These are phyloP conservation scores for Pogonus chalceus DNA, from an alignment of 1,140 invertebrate species.

Conservation along the genomic window DNA sequence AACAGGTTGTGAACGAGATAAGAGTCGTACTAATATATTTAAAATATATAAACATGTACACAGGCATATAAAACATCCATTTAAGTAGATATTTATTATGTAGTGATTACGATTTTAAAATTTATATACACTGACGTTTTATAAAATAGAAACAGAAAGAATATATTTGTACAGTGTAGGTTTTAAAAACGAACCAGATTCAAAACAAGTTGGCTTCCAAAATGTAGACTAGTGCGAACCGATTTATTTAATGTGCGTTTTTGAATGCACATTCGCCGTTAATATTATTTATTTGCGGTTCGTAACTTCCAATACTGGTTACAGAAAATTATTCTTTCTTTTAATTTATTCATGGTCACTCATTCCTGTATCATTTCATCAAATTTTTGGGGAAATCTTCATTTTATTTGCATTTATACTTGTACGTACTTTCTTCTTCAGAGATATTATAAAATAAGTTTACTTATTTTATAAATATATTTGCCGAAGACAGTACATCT, in stretches of 20 bases:
- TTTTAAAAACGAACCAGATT: not conserved
- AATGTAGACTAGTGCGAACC: not conserved
- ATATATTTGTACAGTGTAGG: slow-evolving; percentile 2
- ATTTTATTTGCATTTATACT: too few relatives aligned
- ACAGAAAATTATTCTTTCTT: not conserved
- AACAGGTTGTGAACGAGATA: slow-evolving; percentile 4
- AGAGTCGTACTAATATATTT: slow-evolving; percentile 2
- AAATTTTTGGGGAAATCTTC: too few relatives aligned
- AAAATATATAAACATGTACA: too few relatives aligned
- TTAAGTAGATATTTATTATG: not conserved
- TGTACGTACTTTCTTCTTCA: too few relatives aligned
- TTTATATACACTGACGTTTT: slow-evolving; percentile 3
- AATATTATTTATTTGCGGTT: not conserved
- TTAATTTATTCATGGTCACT: too few relatives aligned
- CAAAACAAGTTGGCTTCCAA: slow-evolving; percentile 5
- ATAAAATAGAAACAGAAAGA: not conserved
- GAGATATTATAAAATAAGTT: too few relatives aligned
- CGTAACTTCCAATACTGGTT: not conserved
- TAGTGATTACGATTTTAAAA: not conserved
- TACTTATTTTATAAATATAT: too few relatives aligned
- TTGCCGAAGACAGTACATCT: too few relatives aligned
- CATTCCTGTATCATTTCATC: too few relatives aligned
- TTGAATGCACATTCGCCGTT: too few relatives aligned
- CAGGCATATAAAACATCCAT: not conserved
- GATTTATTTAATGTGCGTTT: too few relatives aligned